phyloP scores from a whole-genome alignment of 2,113 vertebrate species.

The Smithornis capensis region DNA sequence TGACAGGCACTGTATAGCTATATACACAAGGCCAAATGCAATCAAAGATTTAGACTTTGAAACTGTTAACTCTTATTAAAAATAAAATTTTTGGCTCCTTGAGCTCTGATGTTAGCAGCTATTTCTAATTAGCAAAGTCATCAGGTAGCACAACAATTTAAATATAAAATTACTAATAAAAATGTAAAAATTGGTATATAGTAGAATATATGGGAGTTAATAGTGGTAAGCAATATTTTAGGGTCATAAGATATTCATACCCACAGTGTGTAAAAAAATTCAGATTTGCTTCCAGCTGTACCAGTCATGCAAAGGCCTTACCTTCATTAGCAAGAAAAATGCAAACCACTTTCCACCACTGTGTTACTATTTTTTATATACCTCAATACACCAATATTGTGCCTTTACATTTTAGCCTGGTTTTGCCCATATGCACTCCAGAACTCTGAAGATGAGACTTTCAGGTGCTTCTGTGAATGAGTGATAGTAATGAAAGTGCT shows the following conservation, averaged over 20 bases:
- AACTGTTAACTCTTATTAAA: constrained; percentile 10
- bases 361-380: background rate
- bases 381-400: background rate
- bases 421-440: constrained; percentile 25
- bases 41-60: background rate
- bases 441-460: constrained; percentile 46
- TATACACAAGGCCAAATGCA: constrained; percentile 20
- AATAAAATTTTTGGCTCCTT: constrained; percentile 22
- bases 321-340: constrained; percentile 4
- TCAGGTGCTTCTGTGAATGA: constrained; percentile 38
- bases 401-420: constrained; percentile 46
- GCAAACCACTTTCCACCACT: background rate
- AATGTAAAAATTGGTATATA: constrained; percentile 57
- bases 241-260: background rate
- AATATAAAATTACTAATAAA: constrained; percentile 67
- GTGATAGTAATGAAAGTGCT: constrained; percentile 5
- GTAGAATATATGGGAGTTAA: background rate
- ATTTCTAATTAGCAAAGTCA: constrained; percentile 31
- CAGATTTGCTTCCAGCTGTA: background rate
- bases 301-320: background rate
- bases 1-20: constrained; percentile 13
- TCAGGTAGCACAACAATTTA: constrained; percentile 46
- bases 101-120: constrained; percentile 47
- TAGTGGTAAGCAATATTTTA: background rate
- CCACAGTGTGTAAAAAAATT: background rate